phyloP scores from a whole-genome alignment of 1,140 invertebrate genomes.

The Drosophila bipectinata region DNA sequence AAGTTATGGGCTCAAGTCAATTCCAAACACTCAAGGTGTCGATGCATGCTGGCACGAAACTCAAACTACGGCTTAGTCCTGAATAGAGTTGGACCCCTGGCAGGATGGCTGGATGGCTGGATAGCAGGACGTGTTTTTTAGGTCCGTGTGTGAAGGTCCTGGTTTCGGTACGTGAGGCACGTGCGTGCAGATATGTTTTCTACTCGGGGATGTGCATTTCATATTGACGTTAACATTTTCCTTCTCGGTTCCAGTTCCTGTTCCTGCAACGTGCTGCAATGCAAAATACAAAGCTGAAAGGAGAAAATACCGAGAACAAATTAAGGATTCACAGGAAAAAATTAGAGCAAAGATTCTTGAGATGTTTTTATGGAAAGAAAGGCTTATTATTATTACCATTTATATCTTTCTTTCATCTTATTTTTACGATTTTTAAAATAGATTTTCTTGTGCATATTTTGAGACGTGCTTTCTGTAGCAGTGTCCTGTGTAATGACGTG shows the following conservation, averaged over 20 bases:
- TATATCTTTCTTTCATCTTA: no score
- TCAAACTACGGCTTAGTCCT: background rate
- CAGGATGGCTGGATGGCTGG: background rate
- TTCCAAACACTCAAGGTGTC: conserved; percentile 54
- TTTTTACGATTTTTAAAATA: no score
- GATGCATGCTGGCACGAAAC: conserved; percentile 53
- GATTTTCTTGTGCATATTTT: no score
- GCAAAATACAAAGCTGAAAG: conserved; percentile 37
- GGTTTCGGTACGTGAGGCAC: conserved; percentile 57
- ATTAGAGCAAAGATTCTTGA: background rate
- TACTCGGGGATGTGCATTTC: conserved; percentile 49
- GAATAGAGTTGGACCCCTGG: conserved; percentile 15
- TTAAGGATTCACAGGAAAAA: conserved; percentile 19
- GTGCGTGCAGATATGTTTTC: conserved; percentile 57
- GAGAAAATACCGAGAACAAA: conserved; percentile 34
- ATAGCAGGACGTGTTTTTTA: conserved; percentile 42
- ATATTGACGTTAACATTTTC: conserved; percentile 72
- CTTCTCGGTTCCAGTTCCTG: conserved; percentile 45
- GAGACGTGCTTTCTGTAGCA: background rate
- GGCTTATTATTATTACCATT: no score
- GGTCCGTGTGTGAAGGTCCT: conserved; percentile 22
- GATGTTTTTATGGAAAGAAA: background rate
- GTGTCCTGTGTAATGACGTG: background rate
- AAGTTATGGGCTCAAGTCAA: conserved; percentile 60
- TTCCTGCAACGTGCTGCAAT: conserved; percentile 49